Evolutionary conservation across 2,797 vertebrate genomes (phyloP).

Genomic region (Gallirallus australis): DNA sequence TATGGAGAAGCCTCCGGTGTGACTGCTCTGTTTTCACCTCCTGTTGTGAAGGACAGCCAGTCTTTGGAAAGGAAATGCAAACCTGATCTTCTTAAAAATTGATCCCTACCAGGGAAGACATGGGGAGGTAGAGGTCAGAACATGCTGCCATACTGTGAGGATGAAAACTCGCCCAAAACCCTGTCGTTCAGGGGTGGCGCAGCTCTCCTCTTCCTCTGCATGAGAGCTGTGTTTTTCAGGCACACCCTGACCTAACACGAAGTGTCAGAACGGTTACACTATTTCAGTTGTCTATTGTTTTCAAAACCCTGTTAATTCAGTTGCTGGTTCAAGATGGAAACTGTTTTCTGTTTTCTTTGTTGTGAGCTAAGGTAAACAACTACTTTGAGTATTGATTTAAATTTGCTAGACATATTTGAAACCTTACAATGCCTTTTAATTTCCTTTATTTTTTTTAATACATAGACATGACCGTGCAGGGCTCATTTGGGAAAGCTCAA

Average conservation of each 20-base stretch:
- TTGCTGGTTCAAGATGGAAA: neutral
- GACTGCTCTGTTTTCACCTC: neutral
- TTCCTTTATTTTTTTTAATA: neutral
- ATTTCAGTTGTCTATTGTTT: neutral
- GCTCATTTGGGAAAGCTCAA: neutral
- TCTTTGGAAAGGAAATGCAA: neutral
- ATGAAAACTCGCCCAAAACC: neutral
- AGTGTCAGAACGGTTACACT: neutral
- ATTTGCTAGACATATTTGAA: neutral
- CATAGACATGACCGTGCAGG: neutral
- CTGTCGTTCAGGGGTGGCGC: rapidly evolving
- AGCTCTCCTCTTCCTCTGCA: neutral
- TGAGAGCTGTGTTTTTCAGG: neutral
- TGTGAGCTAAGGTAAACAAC: neutral
- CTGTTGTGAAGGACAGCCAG: neutral
- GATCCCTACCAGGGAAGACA: neutral
- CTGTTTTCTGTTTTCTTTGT: neutral
- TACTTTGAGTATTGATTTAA: neutral
- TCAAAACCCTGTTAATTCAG: neutral
- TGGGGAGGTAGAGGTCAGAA: neutral
- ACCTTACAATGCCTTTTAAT: neutral
- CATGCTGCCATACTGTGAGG: neutral
- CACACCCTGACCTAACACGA: rapidly evolving
- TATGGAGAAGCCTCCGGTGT: neutral
- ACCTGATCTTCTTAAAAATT: neutral